Evolutionary conservation across 2,797 vertebrate species (phyloP).

Genomic region (Macrochelys suwanniensis): DNA sequence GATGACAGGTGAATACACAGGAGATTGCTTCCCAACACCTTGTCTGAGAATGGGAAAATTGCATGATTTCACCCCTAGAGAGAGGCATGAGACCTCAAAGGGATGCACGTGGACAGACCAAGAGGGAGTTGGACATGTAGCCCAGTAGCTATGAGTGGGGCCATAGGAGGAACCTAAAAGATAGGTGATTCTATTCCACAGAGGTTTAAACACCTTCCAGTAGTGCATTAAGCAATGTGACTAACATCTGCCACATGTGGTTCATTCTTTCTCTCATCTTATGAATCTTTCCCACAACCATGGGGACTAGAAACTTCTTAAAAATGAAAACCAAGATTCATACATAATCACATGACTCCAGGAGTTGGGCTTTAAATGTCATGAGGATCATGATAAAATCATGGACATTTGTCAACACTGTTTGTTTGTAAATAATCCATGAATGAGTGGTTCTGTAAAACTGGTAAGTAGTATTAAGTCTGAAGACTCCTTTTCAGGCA

Average conservation of each 20-base stretch:
- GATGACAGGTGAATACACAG: too few species aligned
- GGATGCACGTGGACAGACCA: too few species aligned
- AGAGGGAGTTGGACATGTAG: too few species aligned
- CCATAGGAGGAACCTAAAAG: background rate
- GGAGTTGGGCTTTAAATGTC: background rate
- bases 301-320: background rate
- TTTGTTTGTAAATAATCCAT: background rate
- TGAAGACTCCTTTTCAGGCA: background rate
- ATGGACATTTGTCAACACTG: background rate
- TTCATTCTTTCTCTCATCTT: background rate
- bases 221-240: background rate
- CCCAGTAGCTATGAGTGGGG: too few species aligned
- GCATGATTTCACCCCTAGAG: too few species aligned
- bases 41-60: too few species aligned
- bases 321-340: background rate
- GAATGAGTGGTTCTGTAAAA: background rate
- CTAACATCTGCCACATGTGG: background rate
- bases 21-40: too few species aligned
- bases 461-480: background rate
- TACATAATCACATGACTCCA: rapidly evolving
- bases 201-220: background rate
- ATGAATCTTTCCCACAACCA: background rate
- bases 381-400: background rate
- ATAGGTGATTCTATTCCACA: background rate
- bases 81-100: too few species aligned